Evolutionary conservation across 2,797 vertebrate species (phyloP), one percentile per base, ranked within the genome.

Genomic region (Carduelis carduelis): DNA sequence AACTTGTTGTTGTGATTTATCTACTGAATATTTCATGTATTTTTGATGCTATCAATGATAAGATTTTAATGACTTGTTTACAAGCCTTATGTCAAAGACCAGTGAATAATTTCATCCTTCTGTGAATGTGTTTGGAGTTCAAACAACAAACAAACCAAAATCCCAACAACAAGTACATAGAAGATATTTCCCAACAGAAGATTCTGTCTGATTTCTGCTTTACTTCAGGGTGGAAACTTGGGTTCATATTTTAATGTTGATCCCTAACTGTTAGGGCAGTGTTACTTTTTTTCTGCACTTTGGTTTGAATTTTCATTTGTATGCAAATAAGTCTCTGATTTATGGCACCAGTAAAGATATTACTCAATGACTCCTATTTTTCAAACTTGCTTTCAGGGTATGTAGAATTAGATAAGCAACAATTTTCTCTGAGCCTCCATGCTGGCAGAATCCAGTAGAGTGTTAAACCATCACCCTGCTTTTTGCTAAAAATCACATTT

Each of bases 261-360:
- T 91, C 34, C 24, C 66, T 90, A 78, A 83, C 79, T 76, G 34
- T 55, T 78, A 63, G 59, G 76, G 83, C 65, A 76, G 28, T 61
- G 68, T 71, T 88, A 71, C 26, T 85, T 61, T 47, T 47, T 61
- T 21, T 68, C 66, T 90, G 86, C 50, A 72, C 39, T 80, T 90
- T 15, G 14, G n/a, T 81, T 63, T 77, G 75, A 52, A 89, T 96
- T 97, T 97, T 91, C 88, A 91, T 97, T 79, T 96, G 79, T 90
- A 94, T 96, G 96, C 77, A 96, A 87, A 95, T 96, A 92, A 85
- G 56, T 23, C 69, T 87, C 75, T 91, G 63, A 96, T 95, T 91
- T 95, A 83, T 92, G 55, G 87, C 56, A 88, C 28, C 53, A 43
- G 59, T 87, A 92, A 92, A 95, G 82, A 95, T 93, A 95, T 92